phyloP scores from a whole-genome alignment of 2,888 invertebrate species.

The Pherbina coryleti region DNA sequence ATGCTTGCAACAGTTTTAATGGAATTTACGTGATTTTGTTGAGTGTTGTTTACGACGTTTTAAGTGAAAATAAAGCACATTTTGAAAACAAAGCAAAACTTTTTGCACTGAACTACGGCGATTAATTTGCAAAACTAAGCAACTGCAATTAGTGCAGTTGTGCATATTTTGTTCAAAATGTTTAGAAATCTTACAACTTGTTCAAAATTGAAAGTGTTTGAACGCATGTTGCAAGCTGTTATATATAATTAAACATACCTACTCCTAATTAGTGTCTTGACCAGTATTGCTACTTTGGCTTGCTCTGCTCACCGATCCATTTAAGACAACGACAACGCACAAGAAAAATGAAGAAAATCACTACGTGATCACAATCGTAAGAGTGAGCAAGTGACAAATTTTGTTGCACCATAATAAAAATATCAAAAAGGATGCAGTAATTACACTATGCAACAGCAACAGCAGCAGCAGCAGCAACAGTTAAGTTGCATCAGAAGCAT shows the following conservation, averaged over 20 bases:
- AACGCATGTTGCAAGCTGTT: constrained; percentile 9
- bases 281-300: constrained; percentile 30
- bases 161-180: background rate
- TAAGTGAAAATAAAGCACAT: background rate
- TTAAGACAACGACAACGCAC: background rate
- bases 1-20: constrained; percentile 55
- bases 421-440: background rate
- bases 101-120: background rate
- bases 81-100: background rate
- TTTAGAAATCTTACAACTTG: background rate
- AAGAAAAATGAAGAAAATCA: background rate
- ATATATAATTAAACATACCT: constrained; percentile 55
- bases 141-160: background rate
- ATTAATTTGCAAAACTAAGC: background rate
- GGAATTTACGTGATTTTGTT: constrained; percentile 60
- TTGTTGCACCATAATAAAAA: background rate
- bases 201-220: constrained; percentile 43
- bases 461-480: no score
- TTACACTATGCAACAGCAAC: no score
- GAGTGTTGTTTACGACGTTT: background rate
- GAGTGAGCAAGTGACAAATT: constrained; percentile 29
- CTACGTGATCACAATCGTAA: constrained; percentile 23
- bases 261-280: constrained; percentile 60
- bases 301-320: background rate
- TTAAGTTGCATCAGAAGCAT: no score